Evolutionary conservation across 2,888 invertebrate species (phyloP).

Genomic region (Apodemia zela): DNA sequence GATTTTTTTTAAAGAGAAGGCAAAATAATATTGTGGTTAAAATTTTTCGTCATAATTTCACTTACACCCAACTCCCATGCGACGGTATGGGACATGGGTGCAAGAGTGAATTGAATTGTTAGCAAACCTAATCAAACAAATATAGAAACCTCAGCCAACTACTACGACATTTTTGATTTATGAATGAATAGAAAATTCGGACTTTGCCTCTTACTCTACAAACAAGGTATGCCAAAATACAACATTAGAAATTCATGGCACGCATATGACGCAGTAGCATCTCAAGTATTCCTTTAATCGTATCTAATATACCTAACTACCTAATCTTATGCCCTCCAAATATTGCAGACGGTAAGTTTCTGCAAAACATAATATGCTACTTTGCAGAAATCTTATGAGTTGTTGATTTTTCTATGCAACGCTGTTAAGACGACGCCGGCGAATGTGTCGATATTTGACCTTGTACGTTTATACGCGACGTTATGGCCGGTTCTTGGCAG

Average conservation of each 20-base stretch:
- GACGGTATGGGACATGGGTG: no score
- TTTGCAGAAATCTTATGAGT: constrained; percentile 3
- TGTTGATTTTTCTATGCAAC: constrained; percentile 27
- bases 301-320: background rate
- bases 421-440: constrained; percentile 38
- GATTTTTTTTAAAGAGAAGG: no score
- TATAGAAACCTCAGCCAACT: no score
- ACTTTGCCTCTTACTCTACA: background rate
- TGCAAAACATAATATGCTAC: background rate
- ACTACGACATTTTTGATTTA: background rate
- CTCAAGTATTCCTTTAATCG: background rate
- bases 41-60: no score
- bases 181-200: background rate
- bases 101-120: no score
- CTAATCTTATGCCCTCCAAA: background rate
- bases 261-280: no score
- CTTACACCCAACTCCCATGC: no score
- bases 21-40: no score
- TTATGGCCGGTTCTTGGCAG: constrained; percentile 58
- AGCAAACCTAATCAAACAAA: no score
- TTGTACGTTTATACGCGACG: constrained; percentile 69
- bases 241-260: background rate
- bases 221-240: background rate
- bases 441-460: constrained; percentile 71
- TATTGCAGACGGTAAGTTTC: background rate